Evolutionary conservation across 2,113 vertebrate genomes (phyloP).

Genomic region (Siniperca chuatsi): DNA sequence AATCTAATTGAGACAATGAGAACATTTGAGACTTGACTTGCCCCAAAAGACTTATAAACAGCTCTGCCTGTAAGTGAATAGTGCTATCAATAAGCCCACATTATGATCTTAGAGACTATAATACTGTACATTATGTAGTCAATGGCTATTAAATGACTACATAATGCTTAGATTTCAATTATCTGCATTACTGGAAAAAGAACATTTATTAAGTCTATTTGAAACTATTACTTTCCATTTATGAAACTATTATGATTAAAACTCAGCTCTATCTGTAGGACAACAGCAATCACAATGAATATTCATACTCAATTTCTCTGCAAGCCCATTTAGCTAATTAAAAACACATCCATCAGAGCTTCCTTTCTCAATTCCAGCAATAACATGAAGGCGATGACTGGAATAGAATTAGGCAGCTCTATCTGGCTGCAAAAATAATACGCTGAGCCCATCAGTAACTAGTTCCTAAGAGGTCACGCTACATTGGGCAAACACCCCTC

Average conservation of each 20-base stretch:
- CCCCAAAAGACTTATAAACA: background rate
- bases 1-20: background rate
- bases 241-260: slow-evolving; percentile 47
- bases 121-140: slow-evolving; percentile 9
- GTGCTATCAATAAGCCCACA: background rate
- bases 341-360: slow-evolving; percentile 42
- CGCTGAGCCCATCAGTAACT: slow-evolving; percentile 34
- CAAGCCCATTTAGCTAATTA: slow-evolving; percentile 54
- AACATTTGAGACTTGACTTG: background rate
- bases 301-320: slow-evolving; percentile 50
- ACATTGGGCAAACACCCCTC: slow-evolving; percentile 24
- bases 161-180: slow-evolving; percentile 27
- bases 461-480: slow-evolving; percentile 45
- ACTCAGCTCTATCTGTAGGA: slow-evolving; percentile 22
- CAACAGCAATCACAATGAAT: slow-evolving; percentile 50
- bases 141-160: slow-evolving; percentile 25
- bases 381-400: slow-evolving; percentile 42
- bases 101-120: slow-evolving; percentile 18
- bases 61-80: background rate
- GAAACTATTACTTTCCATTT: slow-evolving; percentile 25
- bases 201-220: slow-evolving; percentile 17
- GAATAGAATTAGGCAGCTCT: slow-evolving; percentile 49
- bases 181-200: slow-evolving; percentile 9
- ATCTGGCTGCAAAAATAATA: slow-evolving; percentile 44
- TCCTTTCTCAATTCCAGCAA: slow-evolving; percentile 13